A percentile compares a stretch with the other conserved stretches of the same genome.
Conservation (phyloP, 2,888 invertebrate species). For the Spicauda simplicius region DNA sequence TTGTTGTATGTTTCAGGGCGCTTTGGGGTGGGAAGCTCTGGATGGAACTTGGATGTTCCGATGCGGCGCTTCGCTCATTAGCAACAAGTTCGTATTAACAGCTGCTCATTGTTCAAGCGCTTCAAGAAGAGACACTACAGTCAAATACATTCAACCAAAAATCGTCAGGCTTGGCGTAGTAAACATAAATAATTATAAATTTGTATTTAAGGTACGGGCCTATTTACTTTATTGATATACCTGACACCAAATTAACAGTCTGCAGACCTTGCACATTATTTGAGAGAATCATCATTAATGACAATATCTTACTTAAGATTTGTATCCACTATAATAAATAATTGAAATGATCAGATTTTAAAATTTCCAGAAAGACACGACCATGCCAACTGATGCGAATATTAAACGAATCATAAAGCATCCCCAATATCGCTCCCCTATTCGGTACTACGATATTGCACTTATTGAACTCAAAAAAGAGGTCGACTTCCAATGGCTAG, state of each 20-base stretch:
- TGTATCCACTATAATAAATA: no score
- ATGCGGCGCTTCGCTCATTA: slow-evolving; percentile 87
- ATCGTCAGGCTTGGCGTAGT: background rate
- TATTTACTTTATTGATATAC: no score
- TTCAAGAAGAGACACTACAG: slow-evolving; percentile 41
- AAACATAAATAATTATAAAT: background rate
- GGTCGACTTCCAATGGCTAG: slow-evolving; percentile 38
- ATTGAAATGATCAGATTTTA: no score
- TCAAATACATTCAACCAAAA: slow-evolving; percentile 45
- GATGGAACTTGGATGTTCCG: slow-evolving; percentile 53
- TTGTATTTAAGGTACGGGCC: no score
- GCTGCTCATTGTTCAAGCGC: slow-evolving; percentile 85
- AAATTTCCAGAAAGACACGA: no score
- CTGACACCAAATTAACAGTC: no score
- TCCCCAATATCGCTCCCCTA: slow-evolving; percentile 44
- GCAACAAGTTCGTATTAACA: slow-evolving; percentile 84
- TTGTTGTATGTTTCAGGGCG: slow-evolving; percentile 46
- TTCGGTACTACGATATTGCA: slow-evolving; percentile 50
- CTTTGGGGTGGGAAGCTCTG: slow-evolving; percentile 54
- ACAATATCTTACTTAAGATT: no score
- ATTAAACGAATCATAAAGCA: slow-evolving; percentile 45
- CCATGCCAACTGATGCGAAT: slow-evolving; percentile 36
- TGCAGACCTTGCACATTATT: no score
- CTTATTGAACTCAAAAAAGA: slow-evolving; percentile 44
- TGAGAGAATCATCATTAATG: no score